These are phyloP conservation scores for Conus canariensis DNA, from an alignment of 2,888 invertebrate species.

Conservation along the genomic window DNA sequence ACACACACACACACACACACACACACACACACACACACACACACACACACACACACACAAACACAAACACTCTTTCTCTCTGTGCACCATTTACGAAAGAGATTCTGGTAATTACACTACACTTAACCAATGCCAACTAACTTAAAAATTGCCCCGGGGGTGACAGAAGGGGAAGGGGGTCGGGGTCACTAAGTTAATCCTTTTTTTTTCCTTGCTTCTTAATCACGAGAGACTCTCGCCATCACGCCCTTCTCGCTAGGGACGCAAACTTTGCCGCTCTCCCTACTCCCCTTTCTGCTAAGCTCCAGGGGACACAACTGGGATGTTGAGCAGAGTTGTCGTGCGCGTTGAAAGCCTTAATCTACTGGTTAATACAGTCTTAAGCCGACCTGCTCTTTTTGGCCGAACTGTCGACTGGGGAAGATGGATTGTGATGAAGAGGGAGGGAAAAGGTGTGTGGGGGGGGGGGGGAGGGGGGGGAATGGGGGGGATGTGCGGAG, in stretches of 20 bases:
- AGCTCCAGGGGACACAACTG: not conserved
- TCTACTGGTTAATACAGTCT: constrained; percentile 16
- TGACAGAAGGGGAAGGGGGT: too few relatives aligned
- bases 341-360: not conserved
- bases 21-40: too few relatives aligned
- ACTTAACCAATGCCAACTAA: too few relatives aligned
- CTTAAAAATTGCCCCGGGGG: too few relatives aligned
- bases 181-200: too few relatives aligned
- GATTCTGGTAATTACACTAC: too few relatives aligned
- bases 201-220: not conserved
- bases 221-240: not conserved
- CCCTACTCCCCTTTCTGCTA: not conserved
- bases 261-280: not conserved
- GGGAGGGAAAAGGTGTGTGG: not conserved
- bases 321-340: not conserved
- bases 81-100: too few relatives aligned
- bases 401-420: not conserved
- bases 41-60: too few relatives aligned
- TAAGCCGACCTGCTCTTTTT: constrained; percentile 13
- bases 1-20: too few relatives aligned
- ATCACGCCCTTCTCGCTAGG: not conserved
- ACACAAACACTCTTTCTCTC: too few relatives aligned
- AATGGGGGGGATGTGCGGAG: not conserved
- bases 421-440: constrained; percentile 13
- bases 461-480: not conserved